Conservation (phyloP, 2,888 invertebrate genomes). For the Dryobotodes eremita region DNA sequence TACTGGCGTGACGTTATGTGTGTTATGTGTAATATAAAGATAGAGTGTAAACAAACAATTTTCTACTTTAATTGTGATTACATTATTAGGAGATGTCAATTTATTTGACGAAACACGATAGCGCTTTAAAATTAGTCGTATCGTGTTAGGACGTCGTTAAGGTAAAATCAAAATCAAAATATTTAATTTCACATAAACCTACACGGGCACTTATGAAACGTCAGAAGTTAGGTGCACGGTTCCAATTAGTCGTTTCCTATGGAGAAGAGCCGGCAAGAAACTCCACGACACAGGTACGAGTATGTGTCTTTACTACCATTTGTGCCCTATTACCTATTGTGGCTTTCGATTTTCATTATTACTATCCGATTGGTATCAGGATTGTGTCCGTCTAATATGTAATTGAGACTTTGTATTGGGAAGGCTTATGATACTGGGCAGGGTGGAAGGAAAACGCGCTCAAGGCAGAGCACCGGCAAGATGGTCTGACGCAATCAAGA, state of each 20-base stretch:
- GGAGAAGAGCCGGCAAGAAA: no score
- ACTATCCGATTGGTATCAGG: background rate
- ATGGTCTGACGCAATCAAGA: no score
- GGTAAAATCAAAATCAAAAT: background rate
- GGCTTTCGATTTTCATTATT: background rate
- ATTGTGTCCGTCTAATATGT: background rate
- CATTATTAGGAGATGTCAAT: background rate
- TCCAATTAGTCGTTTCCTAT: no score
- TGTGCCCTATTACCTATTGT: background rate
- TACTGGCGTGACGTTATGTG: no score
- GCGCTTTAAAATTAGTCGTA: background rate
- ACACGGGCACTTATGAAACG: no score
- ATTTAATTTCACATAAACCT: no score
- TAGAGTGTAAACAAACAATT: background rate
- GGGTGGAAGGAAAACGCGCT: no score
- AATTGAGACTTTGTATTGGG: background rate
- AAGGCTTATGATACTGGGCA: no score
- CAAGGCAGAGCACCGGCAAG: no score
- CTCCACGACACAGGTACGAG: no score
- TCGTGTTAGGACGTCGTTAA: background rate
- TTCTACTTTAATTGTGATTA: background rate
- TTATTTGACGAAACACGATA: conserved; percentile 9
- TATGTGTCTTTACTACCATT: background rate
- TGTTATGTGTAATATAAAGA: no score
- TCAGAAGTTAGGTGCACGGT: no score